These are phyloP conservation scores for Trichomycterus rosablanca DNA, from an alignment of 2,113 vertebrate species.

Conservation along the genomic window DNA sequence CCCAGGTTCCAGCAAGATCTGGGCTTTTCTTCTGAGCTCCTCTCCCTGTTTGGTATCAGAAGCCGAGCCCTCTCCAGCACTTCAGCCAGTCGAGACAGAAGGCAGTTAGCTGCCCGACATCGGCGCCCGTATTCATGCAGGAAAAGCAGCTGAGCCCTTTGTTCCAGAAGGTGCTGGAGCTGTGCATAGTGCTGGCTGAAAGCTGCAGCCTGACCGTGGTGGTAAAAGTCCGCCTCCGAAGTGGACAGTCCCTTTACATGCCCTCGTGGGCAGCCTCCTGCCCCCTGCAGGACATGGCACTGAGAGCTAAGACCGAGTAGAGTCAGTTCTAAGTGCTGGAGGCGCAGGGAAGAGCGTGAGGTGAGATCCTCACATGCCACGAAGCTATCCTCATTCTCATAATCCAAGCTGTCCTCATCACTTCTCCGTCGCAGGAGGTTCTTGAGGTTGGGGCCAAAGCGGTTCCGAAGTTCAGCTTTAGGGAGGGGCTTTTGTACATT, in stretches of 20 bases:
- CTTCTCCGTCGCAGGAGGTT: constrained; percentile 50
- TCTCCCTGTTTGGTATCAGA: not conserved
- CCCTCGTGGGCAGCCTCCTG: constrained; percentile 31
- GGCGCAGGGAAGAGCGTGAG: constrained; percentile 53
- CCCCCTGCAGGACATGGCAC: constrained; percentile 42
- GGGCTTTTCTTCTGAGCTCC: not conserved
- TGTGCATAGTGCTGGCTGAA: constrained; percentile 50
- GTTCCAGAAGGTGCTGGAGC: constrained; percentile 57
- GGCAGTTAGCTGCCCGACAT: constrained; percentile 40
- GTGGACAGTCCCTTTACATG: constrained; percentile 46
- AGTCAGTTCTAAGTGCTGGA: constrained; percentile 54
- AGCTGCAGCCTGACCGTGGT: constrained; percentile 41
- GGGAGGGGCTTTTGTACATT: too few relatives aligned
- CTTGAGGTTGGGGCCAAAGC: constrained; percentile 54
- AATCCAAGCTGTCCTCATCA: constrained; percentile 40
- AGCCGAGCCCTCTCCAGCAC: constrained; percentile 48
- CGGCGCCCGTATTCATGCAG: constrained; percentile 58
- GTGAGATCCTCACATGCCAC: constrained; percentile 50
- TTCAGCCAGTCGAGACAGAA: constrained; percentile 45
- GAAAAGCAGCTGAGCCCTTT: constrained; percentile 61
- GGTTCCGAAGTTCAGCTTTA: constrained; percentile 28
- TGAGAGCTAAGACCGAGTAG: constrained; percentile 51
- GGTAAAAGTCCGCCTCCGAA: constrained; percentile 35
- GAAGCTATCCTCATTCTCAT: constrained; percentile 50
- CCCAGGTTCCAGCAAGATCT: constrained; percentile 17